A percentile compares a stretch with the other conserved stretches of the same genome.
These are phyloP conservation scores for Suillia variegata DNA, from an alignment of 2,888 invertebrate species.

Conservation along the genomic window DNA sequence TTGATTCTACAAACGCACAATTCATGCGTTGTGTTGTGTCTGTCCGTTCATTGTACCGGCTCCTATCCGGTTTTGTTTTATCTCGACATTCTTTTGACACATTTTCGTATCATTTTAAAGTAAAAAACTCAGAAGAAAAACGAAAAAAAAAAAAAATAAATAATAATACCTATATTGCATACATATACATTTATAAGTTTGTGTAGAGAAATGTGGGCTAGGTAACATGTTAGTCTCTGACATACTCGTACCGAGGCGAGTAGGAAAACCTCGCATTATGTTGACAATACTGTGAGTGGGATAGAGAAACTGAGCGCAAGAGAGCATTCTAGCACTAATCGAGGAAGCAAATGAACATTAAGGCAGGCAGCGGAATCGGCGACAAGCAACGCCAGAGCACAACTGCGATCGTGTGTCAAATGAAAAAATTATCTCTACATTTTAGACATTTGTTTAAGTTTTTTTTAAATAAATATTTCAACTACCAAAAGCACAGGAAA, in stretches of 20 bases:
- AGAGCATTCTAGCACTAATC: too few species aligned
- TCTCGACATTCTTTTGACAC: conserved; percentile 40
- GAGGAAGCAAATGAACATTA: too few species aligned
- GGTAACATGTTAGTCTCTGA: conserved; percentile 13
- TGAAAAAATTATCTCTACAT: too few species aligned
- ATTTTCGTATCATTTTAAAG: conserved; percentile 35
- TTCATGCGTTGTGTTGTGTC: not conserved
- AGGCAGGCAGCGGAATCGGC: too few species aligned
- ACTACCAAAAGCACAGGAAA: too few species aligned
- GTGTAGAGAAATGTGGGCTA: conserved; percentile 20
- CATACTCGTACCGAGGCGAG: not conserved
- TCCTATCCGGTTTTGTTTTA: conserved; percentile 21
- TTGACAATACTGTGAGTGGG: too few species aligned
- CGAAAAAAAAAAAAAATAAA: not conserved
- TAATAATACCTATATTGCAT: not conserved
- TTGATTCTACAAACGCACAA: conserved; percentile 11
- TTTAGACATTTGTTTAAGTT: too few species aligned
- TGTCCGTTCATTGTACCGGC: conserved; percentile 18
- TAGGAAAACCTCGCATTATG: not conserved
- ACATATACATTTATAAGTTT: not conserved
- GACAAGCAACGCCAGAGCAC: too few species aligned
- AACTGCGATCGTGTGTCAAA: too few species aligned
- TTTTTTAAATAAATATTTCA: too few species aligned
- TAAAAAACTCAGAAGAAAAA: not conserved
- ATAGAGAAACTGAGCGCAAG: too few species aligned